A percentile compares a stretch with the other conserved stretches of the same genome.
Evolutionary conservation across 2,888 invertebrate genomes (phyloP).

Genomic region (Tinea pellionella): DNA sequence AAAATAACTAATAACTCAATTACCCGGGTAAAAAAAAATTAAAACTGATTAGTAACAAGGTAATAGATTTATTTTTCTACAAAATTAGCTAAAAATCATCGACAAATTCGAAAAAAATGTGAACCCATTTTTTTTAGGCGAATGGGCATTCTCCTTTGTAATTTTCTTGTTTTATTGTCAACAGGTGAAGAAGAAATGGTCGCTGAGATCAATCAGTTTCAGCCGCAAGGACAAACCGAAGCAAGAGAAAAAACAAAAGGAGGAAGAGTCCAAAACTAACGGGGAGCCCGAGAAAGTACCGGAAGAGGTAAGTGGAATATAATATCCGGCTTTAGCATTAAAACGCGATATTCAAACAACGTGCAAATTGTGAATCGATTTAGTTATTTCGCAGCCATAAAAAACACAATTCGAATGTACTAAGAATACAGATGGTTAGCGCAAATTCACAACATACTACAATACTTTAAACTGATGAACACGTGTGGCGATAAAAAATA

Average conservation of each 20-base stretch:
- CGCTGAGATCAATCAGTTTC: slow-evolving; percentile 87
- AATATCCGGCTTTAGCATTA: neutral
- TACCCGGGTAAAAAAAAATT: too few species aligned
- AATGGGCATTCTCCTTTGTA: too few species aligned
- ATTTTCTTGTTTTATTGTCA: too few species aligned
- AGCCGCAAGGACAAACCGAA: slow-evolving; percentile 89
- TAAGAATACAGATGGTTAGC: neutral
- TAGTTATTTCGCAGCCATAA: neutral
- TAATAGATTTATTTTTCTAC: too few species aligned
- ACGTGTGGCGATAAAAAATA: slow-evolving; percentile 13
- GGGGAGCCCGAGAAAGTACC: slow-evolving; percentile 73
- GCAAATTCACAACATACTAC: neutral
- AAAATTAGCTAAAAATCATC: too few species aligned
- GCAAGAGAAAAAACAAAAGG: slow-evolving; percentile 75
- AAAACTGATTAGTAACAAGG: too few species aligned
- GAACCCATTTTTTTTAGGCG: too few species aligned
- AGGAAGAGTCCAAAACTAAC: slow-evolving; percentile 68
- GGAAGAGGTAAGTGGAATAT: slow-evolving; percentile 69
- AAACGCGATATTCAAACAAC: slow-evolving; percentile 8
- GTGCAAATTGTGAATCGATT: neutral
- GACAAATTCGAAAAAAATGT: too few species aligned
- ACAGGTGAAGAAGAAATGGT: slow-evolving; percentile 91
- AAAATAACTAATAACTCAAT: too few species aligned
- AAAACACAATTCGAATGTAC: neutral
- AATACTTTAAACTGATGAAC: neutral